Base-by-base conservation (phyloP, 1,140 invertebrate genomes). In the Centruroides vittatus region DNA sequence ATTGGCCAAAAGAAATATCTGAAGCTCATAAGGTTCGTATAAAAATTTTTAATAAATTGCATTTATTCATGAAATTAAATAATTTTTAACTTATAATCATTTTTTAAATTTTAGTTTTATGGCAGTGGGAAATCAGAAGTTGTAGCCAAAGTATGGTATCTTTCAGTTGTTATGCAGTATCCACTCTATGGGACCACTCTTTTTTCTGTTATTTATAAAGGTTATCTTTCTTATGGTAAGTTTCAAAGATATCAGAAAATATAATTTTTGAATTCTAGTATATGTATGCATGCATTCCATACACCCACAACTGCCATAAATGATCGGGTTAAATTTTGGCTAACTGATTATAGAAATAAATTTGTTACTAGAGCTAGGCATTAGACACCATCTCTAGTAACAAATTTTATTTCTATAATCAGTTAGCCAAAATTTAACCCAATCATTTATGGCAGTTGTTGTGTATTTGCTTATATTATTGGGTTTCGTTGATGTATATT, bases 91-190 rank as follows among this genome's bases (percentile, higher is more conserved):
- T 59, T 57, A 54, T 47, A 35, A 13, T 60, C 50, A 58, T 61
- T 68, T 66, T 64, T 23, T 23, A 23, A 57, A 66, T 69, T 70
- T 13, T 67, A 82, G 80, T 84, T 91, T 71, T 96, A 95, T 71
- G 93, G 93, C 46, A 85, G 85, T 4, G 90, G 89, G 1, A 86
- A 93, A 66, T 84, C 87, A 6, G 90, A 94, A 70, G 72, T 95
- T 36, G 89, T 92, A 4, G 89, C 91, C 3, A 95, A 95, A 75
- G 90, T 93, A 8, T 80, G 95, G 66, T 96, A 96, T 73, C 75
- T 97, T 54, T 93, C 91, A 1, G 94, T 92, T 70, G 93, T 97
- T 1, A 96, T 95, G 89, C 93, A 97, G 74, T 97, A 94, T 74
- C 90, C 93, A 0, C 78, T 96, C 1, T 96, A 96, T 71, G 93